These are phyloP conservation scores for Neuroterus valhalla DNA, from an alignment of 1,140 invertebrate genomes.

Conservation along the genomic window DNA sequence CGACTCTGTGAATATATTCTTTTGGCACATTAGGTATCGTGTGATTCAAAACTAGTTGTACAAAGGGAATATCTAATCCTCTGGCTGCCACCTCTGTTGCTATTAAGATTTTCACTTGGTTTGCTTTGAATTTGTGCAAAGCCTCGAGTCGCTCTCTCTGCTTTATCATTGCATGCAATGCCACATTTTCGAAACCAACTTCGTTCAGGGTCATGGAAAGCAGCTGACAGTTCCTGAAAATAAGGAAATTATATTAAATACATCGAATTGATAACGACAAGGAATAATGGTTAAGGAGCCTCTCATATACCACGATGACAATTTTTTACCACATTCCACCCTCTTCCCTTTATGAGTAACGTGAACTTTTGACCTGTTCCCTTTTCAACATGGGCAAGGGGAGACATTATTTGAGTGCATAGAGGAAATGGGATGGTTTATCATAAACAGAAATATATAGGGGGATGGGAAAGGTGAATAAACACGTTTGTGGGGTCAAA, in stretches of 20 bases:
- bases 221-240: slow-evolving; percentile 85
- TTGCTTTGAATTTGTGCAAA: slow-evolving; percentile 90
- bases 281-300: too few species aligned
- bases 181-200: slow-evolving; percentile 90
- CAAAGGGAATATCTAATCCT: slow-evolving; percentile 91
- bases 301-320: too few species aligned
- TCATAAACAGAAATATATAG: too few species aligned
- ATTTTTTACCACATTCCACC: too few species aligned
- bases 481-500: too few species aligned
- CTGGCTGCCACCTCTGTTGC: slow-evolving; percentile 98
- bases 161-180: slow-evolving; percentile 89
- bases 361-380: too few species aligned
- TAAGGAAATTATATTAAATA: slow-evolving; percentile 6
- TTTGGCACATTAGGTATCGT: slow-evolving; percentile 91
- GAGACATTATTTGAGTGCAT: too few species aligned
- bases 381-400: too few species aligned
- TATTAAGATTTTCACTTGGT: slow-evolving; percentile 89
- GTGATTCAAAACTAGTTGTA: slow-evolving; percentile 96
- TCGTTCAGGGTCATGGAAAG: slow-evolving; percentile 90
- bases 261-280: too few species aligned
- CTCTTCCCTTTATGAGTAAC: too few species aligned
- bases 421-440: too few species aligned
- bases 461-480: too few species aligned
- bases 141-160: slow-evolving; percentile 88
- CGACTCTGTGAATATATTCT: slow-evolving; percentile 98